phyloP scores from a whole-genome alignment of 2,113 vertebrate genomes.

The Peromyscus californicus region DNA sequence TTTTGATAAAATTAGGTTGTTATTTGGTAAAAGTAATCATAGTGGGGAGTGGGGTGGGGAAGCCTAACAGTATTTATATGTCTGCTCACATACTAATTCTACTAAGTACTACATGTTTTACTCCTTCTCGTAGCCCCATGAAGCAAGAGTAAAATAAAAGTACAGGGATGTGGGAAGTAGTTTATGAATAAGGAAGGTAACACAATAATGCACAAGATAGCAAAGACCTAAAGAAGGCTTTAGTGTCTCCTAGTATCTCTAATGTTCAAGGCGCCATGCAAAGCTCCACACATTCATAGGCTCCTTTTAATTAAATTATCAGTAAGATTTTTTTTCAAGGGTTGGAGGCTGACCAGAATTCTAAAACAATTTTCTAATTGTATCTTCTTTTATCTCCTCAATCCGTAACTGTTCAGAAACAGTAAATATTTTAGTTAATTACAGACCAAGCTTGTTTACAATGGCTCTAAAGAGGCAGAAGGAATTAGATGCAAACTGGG shows the following conservation, averaged over 20 bases:
- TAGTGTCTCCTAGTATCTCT: background rate
- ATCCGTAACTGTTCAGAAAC: background rate
- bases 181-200: background rate
- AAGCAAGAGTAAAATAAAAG: slow-evolving; percentile 5
- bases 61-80: background rate
- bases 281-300: background rate
- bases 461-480: background rate
- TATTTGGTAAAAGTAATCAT: background rate
- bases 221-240: background rate
- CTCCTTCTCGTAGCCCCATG: background rate
- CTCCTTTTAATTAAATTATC: slow-evolving; percentile 11
- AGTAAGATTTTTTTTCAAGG: background rate
- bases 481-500: background rate
- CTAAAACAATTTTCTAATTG: slow-evolving; percentile 17
- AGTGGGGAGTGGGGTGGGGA: background rate
- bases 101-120: background rate
- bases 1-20: background rate
- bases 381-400: background rate
- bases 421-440: background rate
- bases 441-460: background rate
- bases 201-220: background rate
- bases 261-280: background rate
- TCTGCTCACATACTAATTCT: background rate
- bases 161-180: background rate
- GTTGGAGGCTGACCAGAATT: background rate